Conservation (phyloP, 2,797 vertebrate species). For the Antennarius maculatus region DNA sequence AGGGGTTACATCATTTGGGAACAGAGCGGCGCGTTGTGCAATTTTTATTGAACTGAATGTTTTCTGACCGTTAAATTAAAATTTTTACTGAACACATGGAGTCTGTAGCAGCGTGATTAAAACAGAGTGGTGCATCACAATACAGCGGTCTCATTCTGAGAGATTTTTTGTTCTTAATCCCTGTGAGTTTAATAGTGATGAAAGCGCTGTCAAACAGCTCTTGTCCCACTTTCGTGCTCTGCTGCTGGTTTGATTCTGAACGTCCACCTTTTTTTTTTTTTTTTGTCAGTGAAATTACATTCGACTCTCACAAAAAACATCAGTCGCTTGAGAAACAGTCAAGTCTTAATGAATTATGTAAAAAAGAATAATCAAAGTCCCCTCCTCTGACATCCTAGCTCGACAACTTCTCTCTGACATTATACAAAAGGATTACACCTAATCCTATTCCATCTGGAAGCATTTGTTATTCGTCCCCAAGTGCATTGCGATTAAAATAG, state of each 20-base stretch:
- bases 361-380: conserved; percentile 47
- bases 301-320: conserved; percentile 26
- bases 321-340: conserved; percentile 24
- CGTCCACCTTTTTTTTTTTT: conserved; percentile 19
- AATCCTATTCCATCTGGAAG: conserved; percentile 60
- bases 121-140: conserved; percentile 34
- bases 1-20: conserved; percentile 35
- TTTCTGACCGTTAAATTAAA: conserved; percentile 20
- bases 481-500: conserved; percentile 61
- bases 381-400: conserved; percentile 10
- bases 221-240: conserved; percentile 43
- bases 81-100: conserved; percentile 23
- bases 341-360: conserved; percentile 57
- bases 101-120: conserved; percentile 35
- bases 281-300: conserved; percentile 35
- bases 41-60: conserved; percentile 33
- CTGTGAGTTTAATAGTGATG: conserved; percentile 43
- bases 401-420: conserved; percentile 55
- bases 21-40: conserved; percentile 28
- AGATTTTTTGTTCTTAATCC: conserved; percentile 53
- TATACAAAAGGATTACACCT: conserved; percentile 68
- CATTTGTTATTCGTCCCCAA: conserved; percentile 35
- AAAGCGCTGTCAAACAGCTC: conserved; percentile 33
- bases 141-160: conserved; percentile 19
- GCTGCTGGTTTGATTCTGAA: conserved; percentile 49